Percentiles rank a stretch among this genome's conserved stretches.
Evolutionary conservation across 2,888 invertebrate species (phyloP).

Genomic region (Ichneumoninae sp.): DNA sequence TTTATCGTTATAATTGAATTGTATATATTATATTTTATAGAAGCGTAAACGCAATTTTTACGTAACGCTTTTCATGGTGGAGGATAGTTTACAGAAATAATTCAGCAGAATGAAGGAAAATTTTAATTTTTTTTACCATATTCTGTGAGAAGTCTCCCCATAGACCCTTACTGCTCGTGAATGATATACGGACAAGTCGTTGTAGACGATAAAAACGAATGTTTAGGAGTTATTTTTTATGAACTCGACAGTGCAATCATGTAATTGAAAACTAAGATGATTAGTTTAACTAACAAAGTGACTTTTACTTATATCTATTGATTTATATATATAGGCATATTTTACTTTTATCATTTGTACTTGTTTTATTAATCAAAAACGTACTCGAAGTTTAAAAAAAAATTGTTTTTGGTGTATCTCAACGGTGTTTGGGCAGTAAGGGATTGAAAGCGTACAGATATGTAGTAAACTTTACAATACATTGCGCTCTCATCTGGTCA

Average conservation of each 20-base stretch:
- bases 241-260: constrained; percentile 17
- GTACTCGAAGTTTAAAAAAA: neutral
- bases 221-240: constrained; percentile 2
- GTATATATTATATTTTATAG: constrained; percentile 20
- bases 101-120: neutral
- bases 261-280: neutral
- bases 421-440: neutral
- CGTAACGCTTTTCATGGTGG: constrained; percentile 5
- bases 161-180: constrained; percentile 8
- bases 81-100: constrained; percentile 1
- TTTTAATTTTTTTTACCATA: neutral
- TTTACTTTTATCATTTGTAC: neutral
- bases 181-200: neutral
- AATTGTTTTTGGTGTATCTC: neutral
- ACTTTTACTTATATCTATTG: neutral
- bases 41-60: neutral
- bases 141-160: constrained; percentile 28
- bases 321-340: neutral
- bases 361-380: constrained; percentile 11
- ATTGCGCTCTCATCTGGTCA: constrained; percentile 18
- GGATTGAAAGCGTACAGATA: constrained; percentile 4
- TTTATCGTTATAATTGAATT: constrained; percentile 12
- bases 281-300: constrained; percentile 15
- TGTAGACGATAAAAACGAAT: neutral
- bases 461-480: constrained; percentile 38